These are phyloP conservation scores for Macropis europaea DNA, from an alignment of 2,888 invertebrate species.

Conservation along the genomic window DNA sequence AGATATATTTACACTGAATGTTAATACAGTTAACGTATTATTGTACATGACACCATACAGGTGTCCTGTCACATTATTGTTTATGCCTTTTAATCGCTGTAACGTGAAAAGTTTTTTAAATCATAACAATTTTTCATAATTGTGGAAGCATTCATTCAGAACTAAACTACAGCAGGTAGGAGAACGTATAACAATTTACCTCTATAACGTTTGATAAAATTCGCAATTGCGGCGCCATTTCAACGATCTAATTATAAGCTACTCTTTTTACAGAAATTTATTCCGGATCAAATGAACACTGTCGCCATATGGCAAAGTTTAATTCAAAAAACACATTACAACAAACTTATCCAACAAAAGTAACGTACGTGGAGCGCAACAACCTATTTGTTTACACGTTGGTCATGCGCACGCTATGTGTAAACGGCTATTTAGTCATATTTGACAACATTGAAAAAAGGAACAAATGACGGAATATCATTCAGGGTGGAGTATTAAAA, in stretches of 20 bases:
- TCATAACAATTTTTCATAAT: background rate
- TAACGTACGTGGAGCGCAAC: background rate
- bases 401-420: background rate
- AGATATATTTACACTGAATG: conserved; percentile 84
- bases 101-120: conserved; percentile 55
- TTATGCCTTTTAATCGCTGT: conserved; percentile 85
- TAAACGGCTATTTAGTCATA: background rate
- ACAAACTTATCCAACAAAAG: conserved; percentile 10
- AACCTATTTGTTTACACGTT: background rate
- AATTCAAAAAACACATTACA: conserved; percentile 22
- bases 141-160: too few relatives aligned
- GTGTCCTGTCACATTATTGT: conserved; percentile 85
- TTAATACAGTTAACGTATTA: conserved; percentile 85
- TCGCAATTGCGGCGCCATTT: conserved; percentile 88
- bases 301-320: conserved; percentile 42
- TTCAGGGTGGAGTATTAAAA: background rate
- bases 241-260: conserved; percentile 54
- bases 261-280: conserved; percentile 19
- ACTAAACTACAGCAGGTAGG: background rate
- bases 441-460: background rate
- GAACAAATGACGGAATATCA: background rate
- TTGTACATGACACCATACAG: conserved; percentile 89
- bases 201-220: conserved; percentile 86
- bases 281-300: background rate
- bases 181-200: conserved; percentile 78